Evolutionary conservation across 2,797 vertebrate genomes (phyloP).

Genomic region (Orestias chungarensis): DNA sequence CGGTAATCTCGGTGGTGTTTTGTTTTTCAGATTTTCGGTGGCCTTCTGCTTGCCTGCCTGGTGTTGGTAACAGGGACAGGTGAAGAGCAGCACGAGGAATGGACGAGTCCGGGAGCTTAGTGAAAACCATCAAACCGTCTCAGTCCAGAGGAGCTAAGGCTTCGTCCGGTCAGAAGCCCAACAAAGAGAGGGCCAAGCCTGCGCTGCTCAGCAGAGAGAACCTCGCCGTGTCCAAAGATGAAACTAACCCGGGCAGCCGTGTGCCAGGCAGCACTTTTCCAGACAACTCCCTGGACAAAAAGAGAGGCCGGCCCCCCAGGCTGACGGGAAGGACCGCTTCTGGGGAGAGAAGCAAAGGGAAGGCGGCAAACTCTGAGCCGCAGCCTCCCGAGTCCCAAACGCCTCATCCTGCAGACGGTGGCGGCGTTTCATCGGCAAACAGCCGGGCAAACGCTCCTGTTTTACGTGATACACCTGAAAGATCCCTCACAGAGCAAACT

Average conservation of each 20-base stretch:
- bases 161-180: slow-evolving; percentile 62
- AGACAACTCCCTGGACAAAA: slow-evolving; percentile 75
- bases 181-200: slow-evolving; percentile 53
- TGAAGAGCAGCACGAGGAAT: slow-evolving; percentile 58
- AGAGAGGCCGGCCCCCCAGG: slow-evolving; percentile 72
- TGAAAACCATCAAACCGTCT: slow-evolving; percentile 66
- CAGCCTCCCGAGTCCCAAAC: slow-evolving; percentile 45
- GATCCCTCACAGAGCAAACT: slow-evolving; percentile 16
- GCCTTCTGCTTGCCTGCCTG: slow-evolving; percentile 2
- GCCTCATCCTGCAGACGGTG: slow-evolving; percentile 35
- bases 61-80: slow-evolving; percentile 1
- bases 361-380: slow-evolving; percentile 41
- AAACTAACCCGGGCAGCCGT: slow-evolving; percentile 38
- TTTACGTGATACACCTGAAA: slow-evolving; percentile 37
- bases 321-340: slow-evolving; percentile 74
- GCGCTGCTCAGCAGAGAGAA: slow-evolving; percentile 59
- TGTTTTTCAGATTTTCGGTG: slow-evolving; percentile 51
- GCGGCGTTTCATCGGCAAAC: slow-evolving; percentile 40
- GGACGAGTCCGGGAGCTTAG: slow-evolving; percentile 71
- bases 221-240: slow-evolving; percentile 57
- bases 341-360: slow-evolving; percentile 70
- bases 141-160: slow-evolving; percentile 66
- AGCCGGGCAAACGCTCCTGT: slow-evolving; percentile 38
- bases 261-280: slow-evolving; percentile 52
- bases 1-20: no score